Conservation (phyloP, 2,113 vertebrate genomes). For the Rhinogobius similis region DNA sequence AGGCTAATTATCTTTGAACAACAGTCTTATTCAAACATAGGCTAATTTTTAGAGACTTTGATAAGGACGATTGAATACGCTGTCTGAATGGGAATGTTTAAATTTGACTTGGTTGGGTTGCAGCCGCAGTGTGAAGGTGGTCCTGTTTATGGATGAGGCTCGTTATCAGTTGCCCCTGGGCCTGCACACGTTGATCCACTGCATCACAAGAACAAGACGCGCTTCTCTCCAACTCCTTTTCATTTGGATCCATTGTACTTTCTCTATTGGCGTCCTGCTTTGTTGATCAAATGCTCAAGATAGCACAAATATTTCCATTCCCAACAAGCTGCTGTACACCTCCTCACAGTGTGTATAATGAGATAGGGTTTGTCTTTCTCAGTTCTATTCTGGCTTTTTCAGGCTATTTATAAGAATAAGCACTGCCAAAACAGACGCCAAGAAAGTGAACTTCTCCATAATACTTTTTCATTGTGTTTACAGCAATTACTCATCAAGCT, state of each 20-base stretch:
- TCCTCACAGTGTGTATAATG: neutral
- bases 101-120: neutral
- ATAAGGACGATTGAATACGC: neutral
- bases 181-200: constrained; percentile 37
- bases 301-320: constrained; percentile 21
- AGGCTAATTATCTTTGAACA: neutral
- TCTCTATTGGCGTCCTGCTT: constrained; percentile 7
- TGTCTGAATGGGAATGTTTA: constrained; percentile 5
- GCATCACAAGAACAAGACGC: constrained; percentile 18
- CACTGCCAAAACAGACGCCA: constrained; percentile 21
- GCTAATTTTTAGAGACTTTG: neutral
- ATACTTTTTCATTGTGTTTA: constrained; percentile 37
- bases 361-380: constrained; percentile 6
- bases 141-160: constrained; percentile 45
- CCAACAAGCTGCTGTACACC: constrained; percentile 1
- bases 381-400: constrained; percentile 12
- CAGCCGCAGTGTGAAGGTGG: constrained; percentile 26
- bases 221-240: constrained; percentile 20
- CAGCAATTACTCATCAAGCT: constrained; percentile 54
- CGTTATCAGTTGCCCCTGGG: constrained; percentile 37
- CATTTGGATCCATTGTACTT: constrained; percentile 14
- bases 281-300: constrained; percentile 25
- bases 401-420: constrained; percentile 17
- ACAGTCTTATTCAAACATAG: neutral
- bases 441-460: constrained; percentile 36